Base-by-base conservation (phyloP, 2,888 invertebrate species). In the Chymomyza procnemis region DNA sequence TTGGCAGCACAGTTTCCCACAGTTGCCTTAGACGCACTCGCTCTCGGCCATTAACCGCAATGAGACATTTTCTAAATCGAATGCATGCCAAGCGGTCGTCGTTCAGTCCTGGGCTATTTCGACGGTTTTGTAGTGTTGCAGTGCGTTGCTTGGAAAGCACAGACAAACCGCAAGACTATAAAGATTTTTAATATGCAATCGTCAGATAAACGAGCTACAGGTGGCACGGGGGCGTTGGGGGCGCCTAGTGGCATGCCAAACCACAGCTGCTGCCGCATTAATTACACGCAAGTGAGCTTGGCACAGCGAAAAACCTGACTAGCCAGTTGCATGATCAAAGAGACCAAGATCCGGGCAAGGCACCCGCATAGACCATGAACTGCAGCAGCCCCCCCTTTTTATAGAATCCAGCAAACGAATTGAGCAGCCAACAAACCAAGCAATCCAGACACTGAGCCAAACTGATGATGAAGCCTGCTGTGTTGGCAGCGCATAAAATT, bases 211-310 rank as follows among this genome's bases (percentile, higher is more conserved):
- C 62, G 54, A 64, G 54, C 54, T 26, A 57, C 65, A 64, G 47
- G 50, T 48, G n/a, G 64, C 56, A 30, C 47, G 48, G 47, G 21
- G 52, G 26, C 61, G 54, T 19, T 50, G 50, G 52, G 56, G 61
- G 47, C n/a, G 62, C 56, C 48, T 54, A 22, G 69, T 50, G 21
- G 21, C 54, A 54, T 12, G 54, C 18, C 21, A 21, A 21, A 76
- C 76, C 85, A 79, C 82, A 83, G 86, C 86, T 83, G 82, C 86
- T 84, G 79, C 71, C 75, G 86, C 86, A 83, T 86, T 83, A 83
- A 83, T 83, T 86, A 83, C 86, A 84, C 75, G 62, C 65, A 70
- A 71, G 63, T 72, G 71, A 67, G 64, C 70, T 66, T 59, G 64
- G 50, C 18, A 69, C 64, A 64, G 9, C 58, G 54, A 59, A 34